These are phyloP conservation scores for Lithobates sylvaticus DNA, from an alignment of 2,797 vertebrate species.

Conservation along the genomic window DNA sequence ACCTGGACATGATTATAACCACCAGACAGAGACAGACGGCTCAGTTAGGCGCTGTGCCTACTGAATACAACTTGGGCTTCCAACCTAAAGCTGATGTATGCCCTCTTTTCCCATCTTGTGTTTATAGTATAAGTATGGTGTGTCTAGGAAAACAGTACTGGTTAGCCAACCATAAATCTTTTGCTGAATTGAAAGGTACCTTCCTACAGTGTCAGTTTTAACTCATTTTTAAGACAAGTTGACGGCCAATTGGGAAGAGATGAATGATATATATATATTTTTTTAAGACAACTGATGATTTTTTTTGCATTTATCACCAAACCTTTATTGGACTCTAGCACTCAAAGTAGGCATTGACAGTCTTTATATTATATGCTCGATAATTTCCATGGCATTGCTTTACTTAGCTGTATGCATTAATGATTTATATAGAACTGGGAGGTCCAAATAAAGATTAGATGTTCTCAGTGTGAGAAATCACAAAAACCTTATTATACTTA, in stretches of 20 bases:
- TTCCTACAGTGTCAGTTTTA: background rate
- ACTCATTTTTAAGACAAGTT: constrained; percentile 3
- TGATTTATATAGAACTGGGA: background rate
- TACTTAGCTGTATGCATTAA: background rate
- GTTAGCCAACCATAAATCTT: constrained; percentile 37
- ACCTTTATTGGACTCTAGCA: background rate
- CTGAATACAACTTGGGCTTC: constrained; percentile 6
- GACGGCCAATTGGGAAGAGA: background rate
- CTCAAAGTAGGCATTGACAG: background rate
- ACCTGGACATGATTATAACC: constrained; percentile 51
- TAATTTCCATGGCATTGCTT: background rate
- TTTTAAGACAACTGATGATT: background rate
- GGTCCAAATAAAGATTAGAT: background rate
- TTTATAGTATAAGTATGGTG: constrained; percentile 41
- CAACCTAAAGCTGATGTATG: constrained; percentile 26
- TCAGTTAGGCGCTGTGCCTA: background rate
- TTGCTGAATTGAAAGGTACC: constrained; percentile 17
- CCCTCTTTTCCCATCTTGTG: background rate
- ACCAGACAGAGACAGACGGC: constrained; percentile 45
- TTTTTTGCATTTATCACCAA: background rate
- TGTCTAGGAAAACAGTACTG: constrained; percentile 25
- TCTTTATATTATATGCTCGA: background rate
- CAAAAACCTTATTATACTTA: background rate
- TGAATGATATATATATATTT: background rate
- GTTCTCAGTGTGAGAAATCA: background rate